Conservation (phyloP, 2,888 invertebrate genomes). For the Eudasyphora cyanicolor region DNA sequence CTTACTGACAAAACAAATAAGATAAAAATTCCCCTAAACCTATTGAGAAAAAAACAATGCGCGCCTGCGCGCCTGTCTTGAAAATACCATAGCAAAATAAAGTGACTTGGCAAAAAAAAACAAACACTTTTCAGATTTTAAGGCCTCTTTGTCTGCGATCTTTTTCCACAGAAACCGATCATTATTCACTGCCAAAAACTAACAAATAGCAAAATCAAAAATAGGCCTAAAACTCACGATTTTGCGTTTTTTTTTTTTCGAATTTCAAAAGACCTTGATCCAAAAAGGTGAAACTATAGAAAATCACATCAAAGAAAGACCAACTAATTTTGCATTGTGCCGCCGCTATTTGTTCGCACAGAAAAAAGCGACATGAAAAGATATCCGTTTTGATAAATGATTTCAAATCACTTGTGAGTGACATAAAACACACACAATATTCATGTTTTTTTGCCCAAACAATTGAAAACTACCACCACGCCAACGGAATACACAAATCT, state of each 20-base stretch:
- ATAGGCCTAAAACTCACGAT: conserved; percentile 37
- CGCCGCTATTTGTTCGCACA: neutral
- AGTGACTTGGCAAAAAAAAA: conserved; percentile 33
- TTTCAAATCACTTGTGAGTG: conserved; percentile 29
- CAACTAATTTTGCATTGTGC: neutral
- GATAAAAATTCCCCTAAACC: neutral
- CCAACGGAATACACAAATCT: neutral
- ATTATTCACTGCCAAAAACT: conserved; percentile 4
- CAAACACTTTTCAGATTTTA: conserved; percentile 29
- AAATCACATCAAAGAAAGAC: neutral
- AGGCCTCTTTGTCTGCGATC: neutral
- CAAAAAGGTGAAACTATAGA: conserved; percentile 8
- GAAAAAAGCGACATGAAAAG: too few relatives aligned
- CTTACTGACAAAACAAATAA: neutral
- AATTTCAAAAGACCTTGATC: conserved; percentile 43
- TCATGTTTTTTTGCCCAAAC: too few relatives aligned
- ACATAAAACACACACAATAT: conserved; percentile 22
- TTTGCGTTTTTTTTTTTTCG: neutral
- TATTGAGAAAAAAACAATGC: neutral
- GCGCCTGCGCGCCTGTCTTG: conserved; percentile 31
- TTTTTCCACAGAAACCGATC: neutral
- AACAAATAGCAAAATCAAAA: conserved; percentile 12
- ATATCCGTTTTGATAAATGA: conserved; percentile 6
- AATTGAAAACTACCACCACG: conserved; percentile 6
- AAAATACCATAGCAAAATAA: neutral